These are phyloP conservation scores for Xiphophorus couchianus DNA, from an alignment of 2,113 vertebrate species.

Conservation along the genomic window DNA sequence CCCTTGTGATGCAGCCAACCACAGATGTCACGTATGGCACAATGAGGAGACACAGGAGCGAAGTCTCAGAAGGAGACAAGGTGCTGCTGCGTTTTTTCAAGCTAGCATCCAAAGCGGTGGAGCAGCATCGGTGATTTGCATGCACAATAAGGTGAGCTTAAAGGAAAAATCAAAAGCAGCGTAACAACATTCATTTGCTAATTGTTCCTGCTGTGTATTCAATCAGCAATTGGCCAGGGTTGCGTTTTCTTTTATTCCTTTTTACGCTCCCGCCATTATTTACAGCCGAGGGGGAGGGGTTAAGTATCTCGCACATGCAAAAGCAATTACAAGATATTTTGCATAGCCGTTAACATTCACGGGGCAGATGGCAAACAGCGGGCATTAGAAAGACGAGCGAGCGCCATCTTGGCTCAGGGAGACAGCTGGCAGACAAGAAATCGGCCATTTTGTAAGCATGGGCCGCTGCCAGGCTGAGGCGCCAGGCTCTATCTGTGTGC, in stretches of 20 bases:
- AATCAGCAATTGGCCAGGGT: constrained; percentile 48
- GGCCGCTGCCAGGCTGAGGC: constrained; percentile 75
- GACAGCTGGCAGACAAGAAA: constrained; percentile 79
- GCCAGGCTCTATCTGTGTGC: constrained; percentile 65
- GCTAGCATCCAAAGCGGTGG: constrained; percentile 54
- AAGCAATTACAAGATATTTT: constrained; percentile 87
- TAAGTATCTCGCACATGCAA: constrained; percentile 78
- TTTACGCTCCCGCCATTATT: constrained; percentile 58
- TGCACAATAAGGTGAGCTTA: constrained; percentile 66
- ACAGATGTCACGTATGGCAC: constrained; percentile 83
- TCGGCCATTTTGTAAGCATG: constrained; percentile 82
- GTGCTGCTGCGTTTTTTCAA: constrained; percentile 63
- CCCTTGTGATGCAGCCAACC: constrained; percentile 68
- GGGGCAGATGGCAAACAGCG: constrained; percentile 82
- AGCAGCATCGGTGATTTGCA: constrained; percentile 56
- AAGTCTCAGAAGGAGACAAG: constrained; percentile 42
- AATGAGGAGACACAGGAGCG: constrained; percentile 69
- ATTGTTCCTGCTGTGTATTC: constrained; percentile 69
- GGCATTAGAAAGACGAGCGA: constrained; percentile 69
- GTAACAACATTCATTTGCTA: constrained; percentile 63
- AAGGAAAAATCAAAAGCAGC: constrained; percentile 41
- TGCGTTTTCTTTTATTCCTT: constrained; percentile 31
- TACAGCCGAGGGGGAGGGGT: constrained; percentile 55
- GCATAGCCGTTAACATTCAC: constrained; percentile 82
- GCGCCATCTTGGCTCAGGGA: constrained; percentile 83